Conservation (phyloP, 2,113 vertebrate genomes). For the Nannospalax galili region DNA sequence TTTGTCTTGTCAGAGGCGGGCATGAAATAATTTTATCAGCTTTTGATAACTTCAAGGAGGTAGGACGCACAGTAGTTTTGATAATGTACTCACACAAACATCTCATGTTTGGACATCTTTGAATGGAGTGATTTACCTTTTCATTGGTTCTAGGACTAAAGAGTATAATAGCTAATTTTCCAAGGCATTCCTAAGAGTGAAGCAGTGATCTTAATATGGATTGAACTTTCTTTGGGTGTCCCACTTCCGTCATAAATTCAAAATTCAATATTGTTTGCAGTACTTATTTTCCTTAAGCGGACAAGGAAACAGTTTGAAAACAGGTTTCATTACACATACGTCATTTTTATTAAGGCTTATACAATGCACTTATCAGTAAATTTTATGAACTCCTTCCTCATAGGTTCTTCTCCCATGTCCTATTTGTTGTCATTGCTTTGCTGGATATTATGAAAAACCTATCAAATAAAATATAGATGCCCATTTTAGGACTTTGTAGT, state of each 20-base stretch:
- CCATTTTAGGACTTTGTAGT: conserved; percentile 6
- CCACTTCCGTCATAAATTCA: conserved; percentile 36
- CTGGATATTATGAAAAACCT: background rate
- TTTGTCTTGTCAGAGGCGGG: conserved; percentile 97
- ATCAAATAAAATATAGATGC: background rate
- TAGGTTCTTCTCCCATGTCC: background rate
- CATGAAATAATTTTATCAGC: conserved; percentile 98
- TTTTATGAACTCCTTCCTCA: conserved; percentile 43
- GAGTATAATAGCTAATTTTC: background rate
- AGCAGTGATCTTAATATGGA: background rate
- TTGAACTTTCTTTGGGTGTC: conserved; percentile 26
- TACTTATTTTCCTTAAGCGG: conserved; percentile 33
- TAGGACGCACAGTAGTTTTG: conserved; percentile 76
- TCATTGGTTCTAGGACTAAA: background rate
- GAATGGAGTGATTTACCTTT: conserved; percentile 5
- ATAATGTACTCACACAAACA: fast-evolving
- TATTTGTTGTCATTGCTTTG: background rate
- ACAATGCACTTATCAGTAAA: background rate
- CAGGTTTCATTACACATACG: background rate
- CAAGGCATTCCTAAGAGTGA: background rate
- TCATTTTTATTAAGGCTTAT: conserved; percentile 36
- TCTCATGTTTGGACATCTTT: fast-evolving
- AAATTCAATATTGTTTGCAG: background rate
- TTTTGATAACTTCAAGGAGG: conserved; percentile 99
- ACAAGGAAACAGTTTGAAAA: background rate